phyloP scores from a whole-genome alignment of 2,113 vertebrate species.

The Ammodytes dubius region DNA sequence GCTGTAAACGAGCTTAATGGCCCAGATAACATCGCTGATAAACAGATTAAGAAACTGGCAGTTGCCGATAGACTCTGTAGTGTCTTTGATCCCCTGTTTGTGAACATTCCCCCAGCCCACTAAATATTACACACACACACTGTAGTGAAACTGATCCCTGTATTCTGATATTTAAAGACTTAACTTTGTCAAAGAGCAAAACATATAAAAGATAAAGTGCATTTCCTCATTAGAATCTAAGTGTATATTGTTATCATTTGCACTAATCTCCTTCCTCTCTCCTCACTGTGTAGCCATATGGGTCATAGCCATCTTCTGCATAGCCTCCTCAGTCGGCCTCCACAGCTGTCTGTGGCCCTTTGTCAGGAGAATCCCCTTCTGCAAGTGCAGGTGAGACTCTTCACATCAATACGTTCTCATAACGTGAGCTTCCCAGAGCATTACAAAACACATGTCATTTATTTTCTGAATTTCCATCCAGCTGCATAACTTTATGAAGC shows the following conservation, averaged over 20 bases:
- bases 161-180: slow-evolving; percentile 2
- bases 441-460: background rate
- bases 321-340: slow-evolving; percentile 94
- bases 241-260: background rate
- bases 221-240: background rate
- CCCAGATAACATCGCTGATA: slow-evolving; percentile 3
- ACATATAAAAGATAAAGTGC: background rate
- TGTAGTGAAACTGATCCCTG: background rate
- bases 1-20: slow-evolving; percentile 4
- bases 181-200: background rate
- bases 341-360: slow-evolving; percentile 95
- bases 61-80: background rate
- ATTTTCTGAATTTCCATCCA: background rate
- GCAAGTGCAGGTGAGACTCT: slow-evolving; percentile 90
- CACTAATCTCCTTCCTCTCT: background rate
- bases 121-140: background rate
- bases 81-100: background rate
- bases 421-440: background rate
- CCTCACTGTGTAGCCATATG: slow-evolving; percentile 86
- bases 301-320: slow-evolving; percentile 94
- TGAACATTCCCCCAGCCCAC: background rate
- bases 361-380: slow-evolving; percentile 90
- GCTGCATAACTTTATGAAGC: background rate
- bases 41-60: slow-evolving; percentile 2
- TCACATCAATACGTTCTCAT: background rate